Conservation (phyloP, 1,140 invertebrate species). For the Frieseomelitta varia region DNA sequence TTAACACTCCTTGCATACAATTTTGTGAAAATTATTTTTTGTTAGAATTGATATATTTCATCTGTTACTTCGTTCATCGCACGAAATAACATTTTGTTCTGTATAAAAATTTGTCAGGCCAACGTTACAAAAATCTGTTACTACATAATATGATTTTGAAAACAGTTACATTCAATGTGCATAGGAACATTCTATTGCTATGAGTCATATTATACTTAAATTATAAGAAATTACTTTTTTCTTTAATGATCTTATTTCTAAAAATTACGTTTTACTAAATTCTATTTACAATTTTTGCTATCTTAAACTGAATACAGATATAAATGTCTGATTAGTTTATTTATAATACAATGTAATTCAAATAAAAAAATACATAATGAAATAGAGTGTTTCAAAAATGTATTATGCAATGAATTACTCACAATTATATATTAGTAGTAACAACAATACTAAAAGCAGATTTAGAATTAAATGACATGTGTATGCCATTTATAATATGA, state of each 20-base stretch:
- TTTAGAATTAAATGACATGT: conserved; percentile 26
- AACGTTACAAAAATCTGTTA: conserved; percentile 35
- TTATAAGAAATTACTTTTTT: conserved; percentile 58
- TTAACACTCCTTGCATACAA: conserved; percentile 29
- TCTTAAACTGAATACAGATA: conserved; percentile 53
- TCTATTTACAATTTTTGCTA: conserved; percentile 68
- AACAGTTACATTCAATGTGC: conserved; percentile 51
- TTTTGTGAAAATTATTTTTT: conserved; percentile 13
- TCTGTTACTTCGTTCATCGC: not conserved
- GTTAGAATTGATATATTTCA: conserved; percentile 24
- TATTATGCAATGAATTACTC: conserved; percentile 61
- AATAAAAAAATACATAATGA: conserved; percentile 34
- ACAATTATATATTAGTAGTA: conserved; percentile 60
- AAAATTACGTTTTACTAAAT: conserved; percentile 60
- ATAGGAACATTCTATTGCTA: conserved; percentile 65
- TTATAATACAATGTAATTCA: conserved; percentile 52
- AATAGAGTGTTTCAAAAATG: conserved; percentile 34
- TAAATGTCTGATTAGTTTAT: conserved; percentile 52
- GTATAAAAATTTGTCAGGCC: conserved; percentile 19
- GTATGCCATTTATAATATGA: conserved; percentile 10
- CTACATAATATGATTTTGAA: conserved; percentile 43
- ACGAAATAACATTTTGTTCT: conserved; percentile 21
- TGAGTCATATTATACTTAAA: conserved; percentile 45
- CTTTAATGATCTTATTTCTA: conserved; percentile 60
- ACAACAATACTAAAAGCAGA: conserved; percentile 61